A percentile compares a stretch with the other conserved stretches of the same genome.
phyloP scores from a whole-genome alignment of 2,113 vertebrate species.

The Notarius quadriscutis region DNA sequence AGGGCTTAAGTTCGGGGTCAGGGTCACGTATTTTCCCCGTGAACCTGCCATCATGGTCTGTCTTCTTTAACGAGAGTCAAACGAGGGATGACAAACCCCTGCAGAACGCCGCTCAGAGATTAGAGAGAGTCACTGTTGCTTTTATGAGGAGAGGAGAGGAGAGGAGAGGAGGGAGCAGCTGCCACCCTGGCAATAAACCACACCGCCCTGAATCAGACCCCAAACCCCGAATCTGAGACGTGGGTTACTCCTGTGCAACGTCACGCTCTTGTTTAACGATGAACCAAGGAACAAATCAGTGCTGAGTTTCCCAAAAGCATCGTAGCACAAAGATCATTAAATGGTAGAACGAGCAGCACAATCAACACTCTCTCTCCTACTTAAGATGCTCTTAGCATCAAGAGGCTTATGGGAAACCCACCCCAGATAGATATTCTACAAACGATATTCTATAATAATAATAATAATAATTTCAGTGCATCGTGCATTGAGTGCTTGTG shows the following conservation, averaged over 20 bases:
- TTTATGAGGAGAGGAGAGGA: too few relatives aligned
- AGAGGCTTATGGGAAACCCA: too few relatives aligned
- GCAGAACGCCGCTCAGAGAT: background rate
- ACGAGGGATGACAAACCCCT: background rate
- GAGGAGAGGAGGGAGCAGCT: too few relatives aligned
- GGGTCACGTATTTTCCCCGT: background rate
- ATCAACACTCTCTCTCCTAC: too few relatives aligned
- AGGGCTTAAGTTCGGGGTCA: background rate
- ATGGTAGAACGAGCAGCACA: too few relatives aligned
- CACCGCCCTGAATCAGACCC: background rate
- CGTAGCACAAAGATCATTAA: too few relatives aligned
- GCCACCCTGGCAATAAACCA: too few relatives aligned
- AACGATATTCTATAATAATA: background rate
- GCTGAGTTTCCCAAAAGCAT: too few relatives aligned
- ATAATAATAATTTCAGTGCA: too few relatives aligned
- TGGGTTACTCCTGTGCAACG: too few relatives aligned
- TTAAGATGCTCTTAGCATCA: too few relatives aligned
- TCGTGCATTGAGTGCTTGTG: background rate
- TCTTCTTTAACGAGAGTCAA: background rate
- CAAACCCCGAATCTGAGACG: background rate
- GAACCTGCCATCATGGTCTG: background rate
- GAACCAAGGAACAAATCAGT: background rate
- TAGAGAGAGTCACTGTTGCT: too few relatives aligned
- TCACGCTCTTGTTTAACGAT: background rate
- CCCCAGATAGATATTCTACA: background rate